Evolutionary conservation across 2,113 vertebrate genomes (phyloP).

Genomic region (Corythornis vintsioides): DNA sequence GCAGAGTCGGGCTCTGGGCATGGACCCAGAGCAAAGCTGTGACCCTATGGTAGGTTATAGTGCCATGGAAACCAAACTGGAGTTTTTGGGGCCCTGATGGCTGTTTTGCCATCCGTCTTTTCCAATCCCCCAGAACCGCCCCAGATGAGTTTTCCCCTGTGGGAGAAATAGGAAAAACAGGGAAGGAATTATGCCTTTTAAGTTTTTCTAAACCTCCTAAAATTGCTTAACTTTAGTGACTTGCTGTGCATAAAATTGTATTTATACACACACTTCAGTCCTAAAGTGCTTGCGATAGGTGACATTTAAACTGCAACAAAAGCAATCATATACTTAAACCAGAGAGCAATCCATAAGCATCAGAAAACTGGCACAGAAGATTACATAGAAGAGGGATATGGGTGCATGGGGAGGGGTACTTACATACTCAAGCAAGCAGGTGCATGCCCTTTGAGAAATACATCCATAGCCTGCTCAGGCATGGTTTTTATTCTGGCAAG

Average conservation of each 20-base stretch:
- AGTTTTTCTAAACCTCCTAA: neutral
- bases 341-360: neutral
- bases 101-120: neutral
- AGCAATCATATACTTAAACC: neutral
- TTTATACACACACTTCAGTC: neutral
- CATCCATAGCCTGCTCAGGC: neutral
- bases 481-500: neutral
- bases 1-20: neutral
- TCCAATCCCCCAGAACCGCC: neutral
- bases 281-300: neutral
- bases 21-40: neutral
- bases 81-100: neutral
- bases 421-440: neutral
- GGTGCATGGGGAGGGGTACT: too few relatives aligned
- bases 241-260: neutral
- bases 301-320: neutral
- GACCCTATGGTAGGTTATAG: accelerated
- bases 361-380: neutral
- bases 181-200: neutral
- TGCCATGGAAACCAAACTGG: neutral
- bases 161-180: neutral
- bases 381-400: neutral
- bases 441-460: neutral
- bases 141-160: neutral
- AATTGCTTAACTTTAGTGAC: neutral